Conservation (phyloP, 2,113 vertebrate genomes). For the Chaenogobius annularis region DNA sequence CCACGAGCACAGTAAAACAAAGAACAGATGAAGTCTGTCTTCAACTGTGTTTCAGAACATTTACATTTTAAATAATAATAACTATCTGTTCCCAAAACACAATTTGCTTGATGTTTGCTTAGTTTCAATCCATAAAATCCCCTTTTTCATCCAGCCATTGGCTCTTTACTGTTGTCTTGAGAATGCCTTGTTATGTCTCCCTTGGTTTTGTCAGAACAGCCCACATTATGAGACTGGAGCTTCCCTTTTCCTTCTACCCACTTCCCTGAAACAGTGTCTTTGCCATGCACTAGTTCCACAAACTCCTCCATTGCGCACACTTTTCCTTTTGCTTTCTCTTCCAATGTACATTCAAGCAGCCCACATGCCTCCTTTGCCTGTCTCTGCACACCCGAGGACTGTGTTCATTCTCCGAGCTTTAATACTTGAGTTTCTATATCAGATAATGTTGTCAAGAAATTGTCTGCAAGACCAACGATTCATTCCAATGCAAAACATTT, state of each 20-base stretch:
- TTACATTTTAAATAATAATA: background rate
- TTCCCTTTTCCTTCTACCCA: background rate
- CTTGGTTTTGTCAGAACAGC: background rate
- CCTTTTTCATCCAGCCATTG: background rate
- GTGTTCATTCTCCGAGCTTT: background rate
- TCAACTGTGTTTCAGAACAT: background rate
- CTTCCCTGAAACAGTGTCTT: background rate
- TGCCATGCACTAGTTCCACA: background rate
- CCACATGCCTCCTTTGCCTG: conserved; percentile 33
- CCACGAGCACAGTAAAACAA: no score
- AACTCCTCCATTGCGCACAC: conserved; percentile 38
- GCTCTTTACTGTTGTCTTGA: background rate
- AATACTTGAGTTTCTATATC: background rate
- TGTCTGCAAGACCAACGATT: no score
- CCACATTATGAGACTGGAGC: background rate
- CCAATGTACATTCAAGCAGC: conserved; percentile 29
- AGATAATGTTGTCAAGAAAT: background rate
- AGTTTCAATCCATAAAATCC: background rate
- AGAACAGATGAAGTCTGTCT: no score
- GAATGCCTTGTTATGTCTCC: background rate
- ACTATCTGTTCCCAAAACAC: background rate
- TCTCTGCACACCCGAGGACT: conserved; percentile 13
- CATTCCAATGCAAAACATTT: no score
- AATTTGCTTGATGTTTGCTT: background rate
- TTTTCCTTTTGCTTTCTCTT: conserved; percentile 35